Evolutionary conservation across 2,113 vertebrate genomes (phyloP), one percentile per base, ranked within the genome.

Genomic region (Nesoenas mayeri): DNA sequence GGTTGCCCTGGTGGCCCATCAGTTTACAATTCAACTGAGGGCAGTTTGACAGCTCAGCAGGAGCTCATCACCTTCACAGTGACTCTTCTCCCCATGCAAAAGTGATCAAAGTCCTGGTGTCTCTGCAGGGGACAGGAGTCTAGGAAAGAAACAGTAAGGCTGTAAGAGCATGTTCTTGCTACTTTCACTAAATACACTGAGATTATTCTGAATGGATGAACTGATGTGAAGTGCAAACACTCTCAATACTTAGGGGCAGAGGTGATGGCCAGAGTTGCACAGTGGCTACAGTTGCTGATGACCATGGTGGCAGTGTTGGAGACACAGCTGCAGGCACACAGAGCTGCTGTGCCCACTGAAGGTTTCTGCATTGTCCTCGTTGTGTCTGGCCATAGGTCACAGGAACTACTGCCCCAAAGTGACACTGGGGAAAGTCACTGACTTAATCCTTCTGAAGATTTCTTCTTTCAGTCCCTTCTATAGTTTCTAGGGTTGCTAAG

Each of bases 291-390:
- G 16, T 36, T 40, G 15, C 29, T 53, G 20, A 21, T 36, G 79
- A 8, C 7, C 0, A 0, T 2, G 9, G 47, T 64, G 62, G 31
- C 16, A 15, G 12, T 19, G 9, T 0, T 26, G 25, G 29, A 54
- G 36, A 42, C 47, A 10, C 4, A 19, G n/a, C 38, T 85, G 66
- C 0, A 0, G 53, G 16, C 2, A 3, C 48, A 48, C 53, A 48
- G 62, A 75, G 58, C 62, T 3, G 1, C 53, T 60, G 31, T 50
- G 54, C 32, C 47, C 40, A 44, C 5, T 8, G 31, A 20, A 11
- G 22, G 16, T 11, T 44, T 62, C 71, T 86, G 28, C 17, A 2
- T 25, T 38, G 5, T 15, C 38, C 53, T 60, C 28, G 1, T 7
- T 22, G 31, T 32, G 34, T 34, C 53, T 4, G 1, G 34, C 26